These are phyloP conservation scores for Cynocephalus volans DNA, from an alignment of 2,113 vertebrate genomes.

Conservation along the genomic window DNA sequence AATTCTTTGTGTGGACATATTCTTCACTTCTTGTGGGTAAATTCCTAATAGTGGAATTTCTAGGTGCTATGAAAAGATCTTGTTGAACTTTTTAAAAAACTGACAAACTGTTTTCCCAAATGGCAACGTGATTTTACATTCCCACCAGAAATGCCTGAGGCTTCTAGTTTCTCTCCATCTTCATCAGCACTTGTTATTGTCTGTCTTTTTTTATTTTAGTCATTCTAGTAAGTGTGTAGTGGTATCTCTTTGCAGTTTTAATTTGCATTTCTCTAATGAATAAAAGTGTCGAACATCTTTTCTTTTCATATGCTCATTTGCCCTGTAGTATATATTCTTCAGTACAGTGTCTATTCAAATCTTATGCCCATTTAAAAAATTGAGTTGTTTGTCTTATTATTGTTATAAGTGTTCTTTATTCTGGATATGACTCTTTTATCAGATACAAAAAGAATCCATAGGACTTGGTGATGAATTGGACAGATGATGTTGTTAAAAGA, in stretches of 20 bases:
- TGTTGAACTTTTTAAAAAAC: background rate
- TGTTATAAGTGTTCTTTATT: background rate
- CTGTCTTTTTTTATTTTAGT: background rate
- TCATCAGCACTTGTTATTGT: background rate
- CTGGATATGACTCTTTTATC: background rate
- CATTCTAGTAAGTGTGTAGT: background rate
- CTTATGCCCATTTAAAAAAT: background rate
- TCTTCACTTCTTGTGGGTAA: background rate
- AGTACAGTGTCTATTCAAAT: background rate
- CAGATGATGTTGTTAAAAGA: background rate
- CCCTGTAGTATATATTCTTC: background rate
- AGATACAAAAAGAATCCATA: background rate
- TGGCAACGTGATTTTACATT: background rate
- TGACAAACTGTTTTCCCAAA: background rate
- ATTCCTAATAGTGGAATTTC: background rate
- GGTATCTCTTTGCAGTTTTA: background rate
- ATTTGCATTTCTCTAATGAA: conserved; percentile 9
- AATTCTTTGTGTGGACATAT: background rate
- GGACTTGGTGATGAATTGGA: background rate
- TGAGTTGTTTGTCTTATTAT: background rate
- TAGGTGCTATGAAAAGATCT: background rate
- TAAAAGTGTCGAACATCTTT: background rate
- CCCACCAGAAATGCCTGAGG: background rate
- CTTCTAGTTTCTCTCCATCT: background rate
- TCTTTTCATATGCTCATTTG: background rate